Percentiles rank a stretch among this genome's conserved stretches.
Conservation (phyloP, 35 echinoderm and acorn worm genomes). For the Nesometra sesokonis region DNA sequence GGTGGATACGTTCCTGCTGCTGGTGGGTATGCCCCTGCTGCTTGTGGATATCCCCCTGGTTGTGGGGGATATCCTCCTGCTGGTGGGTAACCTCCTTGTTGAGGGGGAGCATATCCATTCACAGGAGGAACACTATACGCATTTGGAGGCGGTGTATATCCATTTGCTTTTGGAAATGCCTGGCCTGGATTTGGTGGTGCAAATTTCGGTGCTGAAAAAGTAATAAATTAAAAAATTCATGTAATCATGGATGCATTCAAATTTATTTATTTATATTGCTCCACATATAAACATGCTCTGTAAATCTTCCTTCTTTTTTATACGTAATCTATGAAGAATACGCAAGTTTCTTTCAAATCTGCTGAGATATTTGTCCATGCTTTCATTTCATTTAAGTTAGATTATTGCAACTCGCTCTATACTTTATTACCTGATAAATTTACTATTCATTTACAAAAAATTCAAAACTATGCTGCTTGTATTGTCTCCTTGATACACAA, state of each 20-base stretch:
- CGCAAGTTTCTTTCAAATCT: slow-evolving; percentile 10
- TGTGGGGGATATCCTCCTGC: slow-evolving; percentile 24
- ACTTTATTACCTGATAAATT: too few relatives aligned
- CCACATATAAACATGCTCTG: too few relatives aligned
- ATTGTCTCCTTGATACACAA: too few relatives aligned
- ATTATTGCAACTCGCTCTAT: too few relatives aligned
- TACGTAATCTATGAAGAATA: too few relatives aligned
- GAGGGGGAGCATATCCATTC: not conserved
- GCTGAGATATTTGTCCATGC: too few relatives aligned
- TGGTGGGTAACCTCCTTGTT: not conserved
- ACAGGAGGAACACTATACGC: not conserved
- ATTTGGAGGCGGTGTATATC: not conserved
- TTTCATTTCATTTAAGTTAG: too few relatives aligned
- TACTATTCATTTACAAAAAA: too few relatives aligned
- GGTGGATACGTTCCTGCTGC: not conserved
- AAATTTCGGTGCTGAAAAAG: slow-evolving; percentile 32
- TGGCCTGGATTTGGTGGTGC: slow-evolving; percentile 21
- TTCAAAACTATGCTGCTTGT: too few relatives aligned
- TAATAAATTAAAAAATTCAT: too few relatives aligned
- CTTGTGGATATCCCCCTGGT: not conserved
- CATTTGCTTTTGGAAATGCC: not conserved
- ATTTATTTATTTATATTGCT: too few relatives aligned
- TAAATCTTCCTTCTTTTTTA: too few relatives aligned
- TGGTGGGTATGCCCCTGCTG: slow-evolving; percentile 39
- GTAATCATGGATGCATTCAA: not conserved